Conservation (phyloP, 2,888 invertebrate species). For the Venusia cambrica region DNA sequence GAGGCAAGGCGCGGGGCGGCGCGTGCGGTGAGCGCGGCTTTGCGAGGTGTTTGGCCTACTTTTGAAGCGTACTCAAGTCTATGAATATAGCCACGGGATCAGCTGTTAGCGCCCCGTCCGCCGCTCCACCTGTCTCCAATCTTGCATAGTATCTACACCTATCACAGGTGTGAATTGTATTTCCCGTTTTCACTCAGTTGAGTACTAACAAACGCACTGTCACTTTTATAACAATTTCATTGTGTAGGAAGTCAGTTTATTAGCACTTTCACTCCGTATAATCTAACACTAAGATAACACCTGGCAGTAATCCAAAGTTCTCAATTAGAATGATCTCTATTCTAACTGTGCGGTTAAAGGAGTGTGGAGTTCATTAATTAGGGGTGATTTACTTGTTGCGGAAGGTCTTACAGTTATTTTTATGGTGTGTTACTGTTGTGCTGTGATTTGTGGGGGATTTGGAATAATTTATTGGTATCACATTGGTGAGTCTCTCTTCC, state of each 20-base stretch:
- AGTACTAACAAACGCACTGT: slow-evolving; percentile 26
- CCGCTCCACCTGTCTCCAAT: slow-evolving; percentile 29
- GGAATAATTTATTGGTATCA: slow-evolving; percentile 2
- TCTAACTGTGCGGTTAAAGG: slow-evolving; percentile 26
- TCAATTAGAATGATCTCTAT: slow-evolving; percentile 60
- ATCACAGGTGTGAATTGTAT: slow-evolving; percentile 7
- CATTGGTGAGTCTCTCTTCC: neutral
- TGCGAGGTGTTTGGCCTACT: slow-evolving; percentile 76
- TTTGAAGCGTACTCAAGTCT: slow-evolving; percentile 65
- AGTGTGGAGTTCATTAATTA: slow-evolving; percentile 16
- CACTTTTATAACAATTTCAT: slow-evolving; percentile 23
- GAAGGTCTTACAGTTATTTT: slow-evolving; percentile 3
- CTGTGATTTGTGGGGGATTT: slow-evolving; percentile 12
- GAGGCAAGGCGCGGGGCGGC: slow-evolving; percentile 46
- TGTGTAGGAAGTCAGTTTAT: slow-evolving; percentile 43
- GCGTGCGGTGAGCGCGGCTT: slow-evolving; percentile 56
- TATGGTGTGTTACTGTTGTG: slow-evolving; percentile 1
- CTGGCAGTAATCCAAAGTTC: slow-evolving; percentile 62
- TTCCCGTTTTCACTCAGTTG: slow-evolving; percentile 23
- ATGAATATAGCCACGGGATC: slow-evolving; percentile 77
- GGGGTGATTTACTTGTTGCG: slow-evolving; percentile 16
- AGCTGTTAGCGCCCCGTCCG: slow-evolving; percentile 68
- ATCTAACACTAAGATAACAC: slow-evolving; percentile 41
- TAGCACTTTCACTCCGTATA: slow-evolving; percentile 45
- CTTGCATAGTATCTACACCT: slow-evolving; percentile 41